Percentiles rank a stretch among this genome's conserved stretches.
Conservation (phyloP, 2,113 vertebrate genomes). For the Sorex fumeus region DNA sequence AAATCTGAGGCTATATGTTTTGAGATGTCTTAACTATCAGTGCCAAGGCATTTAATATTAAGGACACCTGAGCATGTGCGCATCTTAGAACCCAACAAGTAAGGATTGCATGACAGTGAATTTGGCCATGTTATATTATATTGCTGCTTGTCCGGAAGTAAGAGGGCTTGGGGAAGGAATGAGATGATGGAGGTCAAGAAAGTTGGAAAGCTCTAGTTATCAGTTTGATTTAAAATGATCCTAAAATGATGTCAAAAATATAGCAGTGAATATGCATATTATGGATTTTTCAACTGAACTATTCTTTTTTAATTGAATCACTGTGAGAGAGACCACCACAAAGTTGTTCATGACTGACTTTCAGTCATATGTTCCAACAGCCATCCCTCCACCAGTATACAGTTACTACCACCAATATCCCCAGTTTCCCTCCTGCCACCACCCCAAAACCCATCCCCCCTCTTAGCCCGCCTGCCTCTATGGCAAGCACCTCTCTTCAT, state of each 20-base stretch:
- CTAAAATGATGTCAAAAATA: constrained; percentile 58
- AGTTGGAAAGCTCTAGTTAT: constrained; percentile 25
- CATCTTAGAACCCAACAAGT: constrained; percentile 19
- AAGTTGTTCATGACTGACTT: too few relatives aligned
- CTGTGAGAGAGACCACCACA: too few relatives aligned
- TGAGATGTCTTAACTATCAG: constrained; percentile 73
- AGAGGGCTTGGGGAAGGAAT: not conserved
- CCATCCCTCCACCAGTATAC: too few relatives aligned
- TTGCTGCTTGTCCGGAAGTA: constrained; percentile 48
- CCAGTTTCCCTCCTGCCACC: too few relatives aligned
- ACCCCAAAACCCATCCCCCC: too few relatives aligned
- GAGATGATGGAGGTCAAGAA: not conserved
- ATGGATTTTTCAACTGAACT: not conserved
- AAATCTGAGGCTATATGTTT: constrained; percentile 67
- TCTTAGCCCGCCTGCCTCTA: too few relatives aligned
- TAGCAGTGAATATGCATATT: not conserved
- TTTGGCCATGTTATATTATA: constrained; percentile 57
- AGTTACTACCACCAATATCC: too few relatives aligned
- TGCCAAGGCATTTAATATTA: constrained; percentile 76
- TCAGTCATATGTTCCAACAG: too few relatives aligned
- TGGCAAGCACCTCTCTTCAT: too few relatives aligned
- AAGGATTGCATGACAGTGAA: constrained; percentile 26
- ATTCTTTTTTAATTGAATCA: too few relatives aligned
- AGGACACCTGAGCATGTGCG: constrained; percentile 63
- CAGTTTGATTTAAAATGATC: constrained; percentile 26